Evolutionary conservation across 1,140 invertebrate species (phyloP).

Genomic region (Littorina saxatilis): DNA sequence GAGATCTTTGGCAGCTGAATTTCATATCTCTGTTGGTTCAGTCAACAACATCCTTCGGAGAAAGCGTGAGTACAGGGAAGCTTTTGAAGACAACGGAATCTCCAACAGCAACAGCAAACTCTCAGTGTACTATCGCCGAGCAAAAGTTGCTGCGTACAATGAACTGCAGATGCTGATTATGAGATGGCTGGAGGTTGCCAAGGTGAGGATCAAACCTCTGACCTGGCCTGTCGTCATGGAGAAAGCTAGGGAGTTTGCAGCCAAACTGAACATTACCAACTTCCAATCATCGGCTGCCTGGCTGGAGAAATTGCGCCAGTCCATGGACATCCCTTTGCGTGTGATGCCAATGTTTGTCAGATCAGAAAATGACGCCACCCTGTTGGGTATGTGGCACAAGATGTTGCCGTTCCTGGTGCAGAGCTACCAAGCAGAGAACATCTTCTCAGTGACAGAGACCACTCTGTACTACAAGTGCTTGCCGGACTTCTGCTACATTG

Average conservation of each 20-base stretch:
- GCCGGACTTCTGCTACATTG: slow-evolving; percentile 35
- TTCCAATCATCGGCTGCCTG: slow-evolving; percentile 17
- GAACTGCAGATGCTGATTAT: slow-evolving; percentile 34
- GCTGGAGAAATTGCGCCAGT: slow-evolving; percentile 25
- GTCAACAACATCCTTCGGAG: slow-evolving; percentile 41
- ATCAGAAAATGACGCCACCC: slow-evolving; percentile 19
- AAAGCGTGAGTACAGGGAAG: slow-evolving; percentile 38
- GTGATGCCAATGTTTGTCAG: not conserved
- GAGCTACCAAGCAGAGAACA: slow-evolving; percentile 41
- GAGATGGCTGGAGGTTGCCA: slow-evolving; percentile 36
- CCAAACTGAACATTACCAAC: slow-evolving; percentile 24
- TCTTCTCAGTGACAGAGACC: slow-evolving; percentile 40
- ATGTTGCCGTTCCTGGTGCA: slow-evolving; percentile 43
- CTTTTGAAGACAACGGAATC: slow-evolving; percentile 37
- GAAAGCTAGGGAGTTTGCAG: slow-evolving; percentile 35
- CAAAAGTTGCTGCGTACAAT: slow-evolving; percentile 16
- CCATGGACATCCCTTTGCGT: slow-evolving; percentile 18
- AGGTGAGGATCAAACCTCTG: slow-evolving; percentile 32
- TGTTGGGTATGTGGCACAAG: slow-evolving; percentile 37
- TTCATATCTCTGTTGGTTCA: slow-evolving; percentile 40
- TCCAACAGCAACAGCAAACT: not conserved
- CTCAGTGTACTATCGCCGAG: not conserved
- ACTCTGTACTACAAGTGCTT: slow-evolving; percentile 42
- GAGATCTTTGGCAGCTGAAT: slow-evolving; percentile 36
- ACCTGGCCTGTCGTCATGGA: slow-evolving; percentile 29